These are phyloP conservation scores for Poeciliopsis infans DNA, from an alignment of 2,797 vertebrate genomes.

Conservation along the genomic window DNA sequence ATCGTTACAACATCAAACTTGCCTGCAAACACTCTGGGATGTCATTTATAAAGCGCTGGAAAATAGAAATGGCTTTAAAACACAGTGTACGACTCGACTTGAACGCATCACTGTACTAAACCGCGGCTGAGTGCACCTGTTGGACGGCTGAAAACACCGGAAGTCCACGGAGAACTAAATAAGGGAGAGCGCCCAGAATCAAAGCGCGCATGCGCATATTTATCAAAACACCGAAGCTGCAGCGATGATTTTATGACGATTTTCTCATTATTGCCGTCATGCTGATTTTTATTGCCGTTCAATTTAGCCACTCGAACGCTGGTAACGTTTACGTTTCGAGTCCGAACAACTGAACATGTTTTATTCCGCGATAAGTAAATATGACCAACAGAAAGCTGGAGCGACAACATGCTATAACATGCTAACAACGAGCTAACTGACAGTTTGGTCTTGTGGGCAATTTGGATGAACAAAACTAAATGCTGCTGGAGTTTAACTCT, in stretches of 20 bases:
- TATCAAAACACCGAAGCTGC: conserved; percentile 35
- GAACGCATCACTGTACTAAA: neutral
- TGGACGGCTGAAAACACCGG: neutral
- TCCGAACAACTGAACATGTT: accelerated
- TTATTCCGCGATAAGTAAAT: neutral
- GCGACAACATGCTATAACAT: conserved; percentile 40
- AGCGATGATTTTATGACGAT: neutral
- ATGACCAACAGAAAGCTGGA: conserved; percentile 1
- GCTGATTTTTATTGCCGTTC: conserved; percentile 8
- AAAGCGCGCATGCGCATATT: conserved; percentile 49
- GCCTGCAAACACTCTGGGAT: neutral
- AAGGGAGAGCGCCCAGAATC: neutral
- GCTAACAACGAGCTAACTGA: conserved; percentile 44
- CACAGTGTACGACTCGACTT: neutral
- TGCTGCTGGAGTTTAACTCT: neutral
- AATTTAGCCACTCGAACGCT: conserved; percentile 28
- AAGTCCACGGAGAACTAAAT: neutral
- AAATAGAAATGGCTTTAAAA: neutral
- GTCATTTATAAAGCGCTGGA: neutral
- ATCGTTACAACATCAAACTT: neutral
- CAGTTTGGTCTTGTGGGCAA: neutral
- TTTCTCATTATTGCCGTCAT: conserved; percentile 17
- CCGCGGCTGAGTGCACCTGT: neutral
- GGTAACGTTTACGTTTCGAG: accelerated
- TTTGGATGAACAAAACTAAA: neutral